Base-by-base conservation (phyloP, 2,888 invertebrate genomes). In the Spicauda simplicius region DNA sequence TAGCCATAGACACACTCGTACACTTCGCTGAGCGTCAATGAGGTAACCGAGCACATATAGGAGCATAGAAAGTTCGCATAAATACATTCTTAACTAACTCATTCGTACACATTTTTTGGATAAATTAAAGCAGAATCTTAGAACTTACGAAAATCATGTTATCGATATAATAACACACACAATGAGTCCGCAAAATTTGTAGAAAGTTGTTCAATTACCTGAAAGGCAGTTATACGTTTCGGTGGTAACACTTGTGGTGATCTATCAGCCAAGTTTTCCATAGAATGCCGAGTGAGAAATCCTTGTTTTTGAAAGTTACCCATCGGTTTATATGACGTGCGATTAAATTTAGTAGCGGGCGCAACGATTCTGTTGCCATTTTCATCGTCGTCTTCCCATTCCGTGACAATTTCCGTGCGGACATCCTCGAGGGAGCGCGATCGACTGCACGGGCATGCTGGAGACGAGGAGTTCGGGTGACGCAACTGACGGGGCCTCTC, bases 401-500 rank as follows among this genome's bases (percentile, higher is more conserved):
- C 91, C n/a, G 92, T 92, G 77, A 95, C 94, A 57, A 95, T 92
- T 69, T 96, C 95, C 20, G 95, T 94, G 57, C 96, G 93, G 14
- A 96, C 95, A 79, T 96, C 96, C 77, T 96, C 96, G 84, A 96
- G 91, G 2, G 96, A 96, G 65, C 95, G 94, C 16, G 96, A 96
- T 57, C 96, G 93, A 59, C 93, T 93, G 80, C 95, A 95, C 20
- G 95, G 94, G 76, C 96, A 95, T 3, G 94, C 90, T 45, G 89
- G 79, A 14, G 87, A 79, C 16, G 79, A 73, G 6, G 85, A 81
- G 74, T 84, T 82, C 54, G 86, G 85, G 65, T 83, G 82, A 70
- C 88, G 83, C 85, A 94, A 78, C 93, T 95, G 74, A 81, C 93
- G 72, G 86, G 86, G 84, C 68, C 89, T 82, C 73, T 91, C 91